Percentiles rank a stretch among this genome's conserved stretches.
Evolutionary conservation across 2,797 vertebrate species (phyloP).

Genomic region (Florisuga fusca): DNA sequence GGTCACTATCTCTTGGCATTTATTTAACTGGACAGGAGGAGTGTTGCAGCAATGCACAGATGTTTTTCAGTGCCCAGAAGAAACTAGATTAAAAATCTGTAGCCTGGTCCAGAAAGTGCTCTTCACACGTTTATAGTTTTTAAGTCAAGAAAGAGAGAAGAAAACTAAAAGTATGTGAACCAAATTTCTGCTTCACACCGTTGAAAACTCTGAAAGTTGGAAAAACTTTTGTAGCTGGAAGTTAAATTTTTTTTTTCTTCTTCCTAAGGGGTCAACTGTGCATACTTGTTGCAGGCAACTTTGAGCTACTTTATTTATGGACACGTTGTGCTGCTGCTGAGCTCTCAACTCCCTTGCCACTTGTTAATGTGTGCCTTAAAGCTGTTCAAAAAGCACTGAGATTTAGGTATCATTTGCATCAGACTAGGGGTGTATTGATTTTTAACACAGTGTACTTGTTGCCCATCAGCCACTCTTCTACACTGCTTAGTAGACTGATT

Average conservation of each 20-base stretch:
- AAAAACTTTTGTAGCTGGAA: neutral
- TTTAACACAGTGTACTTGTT: neutral
- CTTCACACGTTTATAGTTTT: neutral
- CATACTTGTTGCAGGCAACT: neutral
- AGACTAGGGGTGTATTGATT: neutral
- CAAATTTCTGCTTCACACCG: accelerated
- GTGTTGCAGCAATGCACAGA: neutral
- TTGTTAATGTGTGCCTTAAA: neutral
- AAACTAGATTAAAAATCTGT: neutral
- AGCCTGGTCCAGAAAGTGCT: neutral
- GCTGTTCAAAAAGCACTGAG: neutral
- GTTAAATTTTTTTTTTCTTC: neutral
- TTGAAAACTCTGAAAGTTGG: neutral
- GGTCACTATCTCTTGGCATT: neutral
- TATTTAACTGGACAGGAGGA: neutral
- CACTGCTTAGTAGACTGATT: neutral
- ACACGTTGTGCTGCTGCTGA: neutral
- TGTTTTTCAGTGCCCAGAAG: neutral
- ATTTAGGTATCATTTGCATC: neutral
- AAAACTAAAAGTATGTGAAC: neutral
- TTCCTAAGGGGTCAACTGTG: neutral
- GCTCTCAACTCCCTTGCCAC: neutral
- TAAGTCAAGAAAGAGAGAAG: neutral
- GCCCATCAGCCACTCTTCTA: neutral
- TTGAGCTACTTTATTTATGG: neutral